Conservation (phyloP, 1,140 invertebrate species). For the Pteromalus puparum region DNA sequence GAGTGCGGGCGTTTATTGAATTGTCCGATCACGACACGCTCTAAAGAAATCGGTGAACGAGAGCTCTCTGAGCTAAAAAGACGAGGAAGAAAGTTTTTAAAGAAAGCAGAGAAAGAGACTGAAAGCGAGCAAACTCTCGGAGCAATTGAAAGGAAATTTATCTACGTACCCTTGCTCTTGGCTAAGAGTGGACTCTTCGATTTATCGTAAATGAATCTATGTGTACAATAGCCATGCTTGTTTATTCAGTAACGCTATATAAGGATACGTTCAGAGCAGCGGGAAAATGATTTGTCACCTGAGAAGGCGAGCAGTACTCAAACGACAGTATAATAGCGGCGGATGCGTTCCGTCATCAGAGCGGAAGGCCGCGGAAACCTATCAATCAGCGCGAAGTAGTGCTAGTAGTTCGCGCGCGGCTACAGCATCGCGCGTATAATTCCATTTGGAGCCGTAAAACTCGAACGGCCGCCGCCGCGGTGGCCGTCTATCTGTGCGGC, state of each 20-base stretch:
- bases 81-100: background rate
- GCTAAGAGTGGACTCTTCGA: too few species aligned
- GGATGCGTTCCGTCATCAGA: background rate
- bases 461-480: background rate
- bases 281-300: background rate
- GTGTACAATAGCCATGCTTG: background rate
- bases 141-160: too few species aligned
- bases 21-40: background rate
- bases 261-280: background rate
- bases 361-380: background rate
- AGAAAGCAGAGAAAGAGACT: background rate
- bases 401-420: background rate
- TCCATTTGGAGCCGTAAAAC: constrained; percentile 47
- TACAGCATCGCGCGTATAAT: constrained; percentile 23
- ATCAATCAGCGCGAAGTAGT: background rate
- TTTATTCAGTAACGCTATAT: background rate
- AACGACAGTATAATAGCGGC: background rate
- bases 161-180: too few species aligned
- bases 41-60: constrained; percentile 23
- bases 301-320: background rate
- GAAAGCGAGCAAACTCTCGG: too few species aligned
- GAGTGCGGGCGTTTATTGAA: constrained; percentile 18
- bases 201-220: too few species aligned
- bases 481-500: background rate
- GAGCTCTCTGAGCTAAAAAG: background rate